Evolutionary conservation across 2,888 invertebrate genomes (phyloP).

Genomic region (Rotaria socialis): DNA sequence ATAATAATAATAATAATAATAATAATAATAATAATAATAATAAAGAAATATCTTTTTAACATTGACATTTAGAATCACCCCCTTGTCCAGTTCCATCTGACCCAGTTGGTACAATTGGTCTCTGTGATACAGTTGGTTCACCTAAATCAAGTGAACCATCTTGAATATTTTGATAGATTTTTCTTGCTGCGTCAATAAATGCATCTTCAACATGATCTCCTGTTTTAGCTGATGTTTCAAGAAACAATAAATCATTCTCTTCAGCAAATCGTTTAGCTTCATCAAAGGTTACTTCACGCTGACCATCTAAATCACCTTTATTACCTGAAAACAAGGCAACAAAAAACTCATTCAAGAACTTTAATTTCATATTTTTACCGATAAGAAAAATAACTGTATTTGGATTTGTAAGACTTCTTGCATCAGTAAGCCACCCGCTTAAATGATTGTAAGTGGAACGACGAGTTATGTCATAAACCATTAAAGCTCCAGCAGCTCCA

Average conservation of each 20-base stretch:
- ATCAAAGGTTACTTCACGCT: conserved; percentile 97
- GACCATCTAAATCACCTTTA: conserved; percentile 94
- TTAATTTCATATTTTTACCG: conserved; percentile 56
- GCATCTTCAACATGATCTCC: conserved; percentile 99
- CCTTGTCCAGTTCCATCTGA: not conserved
- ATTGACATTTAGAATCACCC: conserved; percentile 11
- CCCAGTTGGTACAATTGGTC: conserved; percentile 64
- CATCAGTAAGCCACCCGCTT: conserved; percentile 98
- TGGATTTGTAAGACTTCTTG: conserved; percentile 94
- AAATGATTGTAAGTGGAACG: conserved; percentile 97
- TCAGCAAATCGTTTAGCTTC: conserved; percentile 99
- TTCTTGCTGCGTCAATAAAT: conserved; percentile 96
- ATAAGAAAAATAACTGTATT: conserved; percentile 72
- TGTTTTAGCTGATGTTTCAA: conserved; percentile 48
- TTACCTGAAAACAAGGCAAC: conserved; percentile 62
- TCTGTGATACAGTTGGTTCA: conserved; percentile 98
- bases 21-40: not conserved
- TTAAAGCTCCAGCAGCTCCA: conserved; percentile 84
- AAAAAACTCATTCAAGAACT: no score
- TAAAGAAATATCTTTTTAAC: not conserved
- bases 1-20: not conserved
- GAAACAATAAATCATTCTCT: conserved; percentile 69
- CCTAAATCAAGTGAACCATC: conserved; percentile 93
- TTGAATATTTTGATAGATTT: conserved; percentile 99
- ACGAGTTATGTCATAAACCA: conserved; percentile 98